Conservation (phyloP, 1,140 invertebrate genomes). For the Ditylenchus dipsaci region DNA sequence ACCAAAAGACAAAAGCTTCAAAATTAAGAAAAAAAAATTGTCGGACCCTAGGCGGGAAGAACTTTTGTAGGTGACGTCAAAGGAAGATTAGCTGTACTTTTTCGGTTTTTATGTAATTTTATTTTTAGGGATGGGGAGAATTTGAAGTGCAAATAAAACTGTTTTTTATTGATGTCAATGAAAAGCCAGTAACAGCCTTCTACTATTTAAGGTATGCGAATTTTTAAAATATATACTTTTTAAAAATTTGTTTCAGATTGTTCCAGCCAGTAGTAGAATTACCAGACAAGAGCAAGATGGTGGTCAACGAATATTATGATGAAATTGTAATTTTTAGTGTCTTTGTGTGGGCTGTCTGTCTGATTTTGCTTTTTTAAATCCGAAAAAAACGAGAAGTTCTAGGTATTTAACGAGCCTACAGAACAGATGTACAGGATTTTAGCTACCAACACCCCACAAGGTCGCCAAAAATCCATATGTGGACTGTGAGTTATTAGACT, state of each 20-base stretch:
- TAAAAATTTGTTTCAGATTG: constrained; percentile 81
- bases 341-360: not conserved
- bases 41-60: too few relatives aligned
- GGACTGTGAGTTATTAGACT: constrained; percentile 43
- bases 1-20: too few relatives aligned
- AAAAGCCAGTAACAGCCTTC: constrained; percentile 73
- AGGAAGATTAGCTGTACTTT: too few relatives aligned
- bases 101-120: not conserved
- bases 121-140: constrained; percentile 83
- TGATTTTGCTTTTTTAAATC: constrained; percentile 1
- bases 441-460: constrained; percentile 58
- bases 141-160: constrained; percentile 98
- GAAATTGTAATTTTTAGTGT: constrained; percentile 69
- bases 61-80: too few relatives aligned
- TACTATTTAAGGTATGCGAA: not conserved
- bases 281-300: constrained; percentile 69
- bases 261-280: constrained; percentile 68
- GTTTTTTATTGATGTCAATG: constrained; percentile 92
- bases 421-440: constrained; percentile 83
- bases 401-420: constrained; percentile 85
- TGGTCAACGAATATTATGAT: constrained; percentile 83
- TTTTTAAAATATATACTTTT: constrained; percentile 3
- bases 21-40: too few relatives aligned
- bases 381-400: constrained; percentile 24
- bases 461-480: constrained; percentile 21